Conservation (phyloP, 1,140 invertebrate genomes). For the Bombus superbus region DNA sequence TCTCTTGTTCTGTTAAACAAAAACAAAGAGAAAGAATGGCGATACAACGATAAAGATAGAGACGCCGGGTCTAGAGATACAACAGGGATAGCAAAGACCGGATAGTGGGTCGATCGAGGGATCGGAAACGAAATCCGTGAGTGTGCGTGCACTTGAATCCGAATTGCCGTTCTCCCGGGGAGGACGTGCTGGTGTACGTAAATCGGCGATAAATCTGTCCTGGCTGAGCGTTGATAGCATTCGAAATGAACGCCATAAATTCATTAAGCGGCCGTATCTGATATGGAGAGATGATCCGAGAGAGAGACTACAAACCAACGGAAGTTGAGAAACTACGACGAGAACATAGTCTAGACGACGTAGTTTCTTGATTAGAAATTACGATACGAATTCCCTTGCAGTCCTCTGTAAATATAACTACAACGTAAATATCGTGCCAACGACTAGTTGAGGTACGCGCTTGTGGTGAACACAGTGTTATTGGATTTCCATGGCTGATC, state of each 20-base stretch:
- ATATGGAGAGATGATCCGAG: constrained; percentile 58
- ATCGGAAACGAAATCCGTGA: constrained; percentile 38
- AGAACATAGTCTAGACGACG: not conserved
- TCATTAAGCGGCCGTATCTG: constrained; percentile 65
- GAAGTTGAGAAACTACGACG: constrained; percentile 22
- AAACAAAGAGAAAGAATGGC: not conserved
- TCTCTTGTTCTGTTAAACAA: not conserved
- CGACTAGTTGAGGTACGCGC: not conserved
- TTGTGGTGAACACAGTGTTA: not conserved
- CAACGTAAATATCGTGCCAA: not conserved
- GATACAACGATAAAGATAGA: not conserved
- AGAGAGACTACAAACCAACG: constrained; percentile 12
- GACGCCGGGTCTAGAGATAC: not conserved
- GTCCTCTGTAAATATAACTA: not conserved
- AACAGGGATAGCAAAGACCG: not conserved
- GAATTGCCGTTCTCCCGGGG: constrained; percentile 49
- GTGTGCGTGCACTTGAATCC: constrained; percentile 29
- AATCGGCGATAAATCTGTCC: constrained; percentile 66
- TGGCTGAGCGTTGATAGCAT: constrained; percentile 59
- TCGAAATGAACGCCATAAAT: constrained; percentile 65
- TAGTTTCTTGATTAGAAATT: constrained; percentile 31
- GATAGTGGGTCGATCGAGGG: not conserved
- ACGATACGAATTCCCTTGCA: not conserved
- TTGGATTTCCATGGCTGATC: constrained; percentile 3
- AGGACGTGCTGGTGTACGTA: constrained; percentile 40